A percentile compares a stretch with the other conserved stretches of the same genome.
These are phyloP conservation scores for Crotalus tigris DNA, from an alignment of 2,113 vertebrate species.

Conservation along the genomic window DNA sequence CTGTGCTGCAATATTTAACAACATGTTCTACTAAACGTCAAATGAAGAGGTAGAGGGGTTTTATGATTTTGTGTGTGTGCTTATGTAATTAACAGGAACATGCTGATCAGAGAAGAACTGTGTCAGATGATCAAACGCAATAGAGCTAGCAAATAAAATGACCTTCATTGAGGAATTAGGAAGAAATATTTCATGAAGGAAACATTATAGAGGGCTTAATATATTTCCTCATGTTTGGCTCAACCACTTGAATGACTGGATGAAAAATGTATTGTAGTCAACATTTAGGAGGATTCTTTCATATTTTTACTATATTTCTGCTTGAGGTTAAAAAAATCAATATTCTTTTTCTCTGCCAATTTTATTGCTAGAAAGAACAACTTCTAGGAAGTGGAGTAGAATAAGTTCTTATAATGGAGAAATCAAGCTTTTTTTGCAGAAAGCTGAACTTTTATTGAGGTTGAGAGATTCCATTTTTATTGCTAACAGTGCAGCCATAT, in stretches of 20 bases:
- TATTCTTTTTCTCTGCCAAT: conserved; percentile 15
- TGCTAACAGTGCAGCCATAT: not conserved
- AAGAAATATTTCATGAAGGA: not conserved
- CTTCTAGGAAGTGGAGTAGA: conserved; percentile 51
- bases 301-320: conserved; percentile 8
- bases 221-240: not conserved
- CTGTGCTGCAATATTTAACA: not conserved
- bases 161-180: not conserved
- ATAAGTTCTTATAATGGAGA: conserved; percentile 52
- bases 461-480: conserved; percentile 53
- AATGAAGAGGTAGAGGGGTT: not conserved
- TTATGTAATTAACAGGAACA: not conserved
- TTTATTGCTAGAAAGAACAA: conserved; percentile 54
- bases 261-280: not conserved
- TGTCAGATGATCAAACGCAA: not conserved
- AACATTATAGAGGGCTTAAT: not conserved
- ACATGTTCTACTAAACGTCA: not conserved
- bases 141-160: not conserved
- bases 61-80: not conserved
- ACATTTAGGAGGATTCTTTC: not conserved
- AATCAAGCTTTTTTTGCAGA: conserved; percentile 54
- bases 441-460: conserved; percentile 56
- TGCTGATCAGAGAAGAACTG: fast-evolving
- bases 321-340: not conserved
- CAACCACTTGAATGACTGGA: not conserved